Evolutionary conservation across 2,888 invertebrate genomes (phyloP), one percentile per base, ranked within the genome.

Genomic region (Nomada goodeniana): DNA sequence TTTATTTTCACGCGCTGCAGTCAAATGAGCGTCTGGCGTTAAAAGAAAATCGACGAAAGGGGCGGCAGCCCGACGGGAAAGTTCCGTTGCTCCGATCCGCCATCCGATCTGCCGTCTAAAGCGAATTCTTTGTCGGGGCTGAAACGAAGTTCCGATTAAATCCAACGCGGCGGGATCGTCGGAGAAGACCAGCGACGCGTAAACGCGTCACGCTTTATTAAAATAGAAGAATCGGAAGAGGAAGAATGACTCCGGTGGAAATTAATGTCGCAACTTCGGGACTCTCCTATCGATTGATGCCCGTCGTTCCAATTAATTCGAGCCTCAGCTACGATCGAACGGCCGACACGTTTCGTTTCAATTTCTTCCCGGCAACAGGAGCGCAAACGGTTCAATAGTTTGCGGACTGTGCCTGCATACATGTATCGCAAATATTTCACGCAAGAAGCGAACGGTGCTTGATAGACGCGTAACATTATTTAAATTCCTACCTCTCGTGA

Each of bases 61-160:
- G 47, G 70, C 57, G 23, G 26, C 42, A 20, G 57, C 7, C 20
- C 76, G 79, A 50, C 50, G 60, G 60, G 50, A 63, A 84, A 86
- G 69, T 88, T 85, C 68, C 67, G 70, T 70, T 80, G 60, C 20
- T 42, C 60, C 13, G 69, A 26, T 23, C 9, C 50, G 68, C 53
- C 52, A 64, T 23, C 53, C 53, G 50, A 61, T 76, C 13, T 47
- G 60, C 69, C 74, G 75, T 63, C 59, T 68, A 64, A 55, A 72
- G 68, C 72, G 57, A 44, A 64, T n/a, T 73, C 83, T 84, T 83
- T 77, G 83, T 84, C 61, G 73, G 77, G 77, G 82, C 83, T 74
- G 79, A 82, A 77, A 76, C 83, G 57, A 84, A 84, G 76, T 89
- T 88, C 80, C 83, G 89, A 89, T 89, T 82, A 80, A 82, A 88